Evolutionary conservation across 2,888 invertebrate genomes (phyloP), one percentile per base, ranked within the genome.

Genomic region (Ethmia dodecea): DNA sequence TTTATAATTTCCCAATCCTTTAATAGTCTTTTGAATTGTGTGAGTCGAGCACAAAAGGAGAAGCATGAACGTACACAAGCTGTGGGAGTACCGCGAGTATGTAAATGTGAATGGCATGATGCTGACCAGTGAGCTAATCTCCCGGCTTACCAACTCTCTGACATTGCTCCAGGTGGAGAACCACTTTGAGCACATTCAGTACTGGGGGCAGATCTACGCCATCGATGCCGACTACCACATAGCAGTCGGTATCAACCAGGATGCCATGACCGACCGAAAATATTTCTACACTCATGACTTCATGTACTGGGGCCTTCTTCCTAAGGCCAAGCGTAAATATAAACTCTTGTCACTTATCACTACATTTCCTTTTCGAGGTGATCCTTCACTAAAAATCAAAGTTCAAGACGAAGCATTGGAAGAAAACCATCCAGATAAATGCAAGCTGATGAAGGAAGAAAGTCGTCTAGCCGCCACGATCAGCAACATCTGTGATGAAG

Each of bases 151-250:
- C 60, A 94, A 93, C 62, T 94, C 96, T 0, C 75, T 97, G 3
- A 86, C 93, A 0, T 77, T 94, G 36, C 80, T 96, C 24, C 93
- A 96, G 74, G 90, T 91, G 45, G 95, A 96, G 65, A 95, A 96
- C 72, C 94, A 95, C 66, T 95, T 96, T 68, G 75, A 87, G 10
- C 89, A 91, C 61, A 89, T 94, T 33, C 95, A 91, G 60, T 94
- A 96, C 60, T 96, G 96, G 95, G 97, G 96, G 0, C 91, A 92
- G 61, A 91, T 97, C 33, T 89, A 90, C 46, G 96, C 94, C 1
- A 78, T 89, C 0, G 90, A 91, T 45, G 88, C 88, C 11, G 95
- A 96, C 71, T 97, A 97, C 67, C 94, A 92, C 60, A 89, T 97
- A 41, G 93, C 94, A 1, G 94, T 91, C 56, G 96, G 97, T 9